Evolutionary conservation across 2,888 invertebrate species (phyloP).

Genomic region (Lypha dubia): DNA sequence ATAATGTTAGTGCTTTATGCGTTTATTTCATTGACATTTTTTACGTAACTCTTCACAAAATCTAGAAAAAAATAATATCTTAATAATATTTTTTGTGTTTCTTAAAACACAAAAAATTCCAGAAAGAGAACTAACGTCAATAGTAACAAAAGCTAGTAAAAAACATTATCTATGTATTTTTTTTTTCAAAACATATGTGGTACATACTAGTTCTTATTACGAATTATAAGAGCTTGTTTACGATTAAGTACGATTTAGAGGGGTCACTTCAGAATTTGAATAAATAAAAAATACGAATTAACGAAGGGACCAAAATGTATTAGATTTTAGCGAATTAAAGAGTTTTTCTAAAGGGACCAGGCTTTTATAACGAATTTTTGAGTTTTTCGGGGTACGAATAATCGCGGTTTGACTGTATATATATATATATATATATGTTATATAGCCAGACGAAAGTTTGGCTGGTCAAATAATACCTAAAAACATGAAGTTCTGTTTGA

Average conservation of each 20-base stretch:
- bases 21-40: too few relatives aligned
- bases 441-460: too few relatives aligned
- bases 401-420: neutral
- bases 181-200: neutral
- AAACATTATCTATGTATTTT: neutral
- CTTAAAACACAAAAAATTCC: constrained; percentile 1
- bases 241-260: neutral
- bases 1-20: too few relatives aligned
- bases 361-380: neutral
- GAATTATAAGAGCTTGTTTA: neutral
- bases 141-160: neutral
- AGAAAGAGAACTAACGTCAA: neutral
- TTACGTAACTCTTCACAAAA: too few relatives aligned
- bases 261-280: neutral
- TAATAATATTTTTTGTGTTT: too few relatives aligned
- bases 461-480: too few relatives aligned
- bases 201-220: neutral
- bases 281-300: neutral
- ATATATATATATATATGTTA: too few relatives aligned
- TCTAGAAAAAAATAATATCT: too few relatives aligned
- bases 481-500: too few relatives aligned
- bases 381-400: neutral
- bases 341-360: too few relatives aligned
- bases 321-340: neutral
- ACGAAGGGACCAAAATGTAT: neutral